Percentiles rank a stretch among this genome's conserved stretches.
Conservation (phyloP, 2,888 invertebrate species). For the Acanthacorydalis orientalis region DNA sequence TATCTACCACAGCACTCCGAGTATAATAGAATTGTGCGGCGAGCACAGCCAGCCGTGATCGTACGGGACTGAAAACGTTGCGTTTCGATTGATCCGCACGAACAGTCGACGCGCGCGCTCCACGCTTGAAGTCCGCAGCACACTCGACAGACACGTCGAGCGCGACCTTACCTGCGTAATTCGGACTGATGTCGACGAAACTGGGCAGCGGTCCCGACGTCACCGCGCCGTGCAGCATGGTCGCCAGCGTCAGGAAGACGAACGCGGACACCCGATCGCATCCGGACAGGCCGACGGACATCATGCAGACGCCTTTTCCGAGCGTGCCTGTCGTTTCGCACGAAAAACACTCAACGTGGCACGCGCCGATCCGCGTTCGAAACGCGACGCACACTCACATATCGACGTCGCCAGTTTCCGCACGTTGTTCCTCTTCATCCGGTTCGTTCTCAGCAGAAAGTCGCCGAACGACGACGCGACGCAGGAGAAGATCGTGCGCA, state of each 20-base stretch:
- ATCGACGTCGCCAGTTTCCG: conserved; percentile 43
- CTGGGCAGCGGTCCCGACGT: conserved; percentile 48
- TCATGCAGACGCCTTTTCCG: conserved; percentile 40
- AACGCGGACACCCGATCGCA: conserved; percentile 41
- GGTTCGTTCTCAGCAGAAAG: conserved; percentile 35
- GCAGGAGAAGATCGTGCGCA: conserved; percentile 40
- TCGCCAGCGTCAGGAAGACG: conserved; percentile 39
- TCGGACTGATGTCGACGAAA: conserved; percentile 50
- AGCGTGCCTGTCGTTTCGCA: conserved; percentile 35
- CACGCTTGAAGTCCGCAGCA: no score
- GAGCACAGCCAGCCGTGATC: no score
- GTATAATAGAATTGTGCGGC: no score
- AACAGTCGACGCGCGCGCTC: no score
- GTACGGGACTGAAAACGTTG: no score
- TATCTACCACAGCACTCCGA: no score
- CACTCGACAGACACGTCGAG: no score
- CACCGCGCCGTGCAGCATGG: conserved; percentile 45
- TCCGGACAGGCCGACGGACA: conserved; percentile 43
- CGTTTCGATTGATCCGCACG: no score
- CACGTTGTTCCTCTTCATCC: conserved; percentile 40
- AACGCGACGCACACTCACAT: conserved; percentile 27
- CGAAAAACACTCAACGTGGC: no score
- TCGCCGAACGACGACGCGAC: conserved; percentile 38
- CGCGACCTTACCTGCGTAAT: conserved; percentile 30
- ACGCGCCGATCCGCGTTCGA: no score